Conservation (phyloP, 2,888 invertebrate species). For the Leptinotarsa tumamoca region DNA sequence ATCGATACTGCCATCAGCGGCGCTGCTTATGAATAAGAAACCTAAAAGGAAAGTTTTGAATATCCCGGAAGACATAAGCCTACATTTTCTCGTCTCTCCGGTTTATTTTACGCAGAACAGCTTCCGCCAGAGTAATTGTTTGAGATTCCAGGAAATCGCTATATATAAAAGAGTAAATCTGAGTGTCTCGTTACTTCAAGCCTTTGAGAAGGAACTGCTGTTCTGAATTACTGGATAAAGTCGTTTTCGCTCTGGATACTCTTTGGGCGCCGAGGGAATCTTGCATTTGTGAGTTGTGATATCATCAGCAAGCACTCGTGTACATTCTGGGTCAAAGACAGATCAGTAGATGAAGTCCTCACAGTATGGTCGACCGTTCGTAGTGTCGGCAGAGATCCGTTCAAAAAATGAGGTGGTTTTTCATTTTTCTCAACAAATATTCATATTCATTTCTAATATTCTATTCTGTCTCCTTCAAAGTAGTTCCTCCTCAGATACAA, state of each 20-base stretch:
- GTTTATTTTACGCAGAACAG: background rate
- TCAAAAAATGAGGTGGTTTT: too few species aligned
- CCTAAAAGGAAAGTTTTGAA: conserved; percentile 13
- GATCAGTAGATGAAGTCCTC: too few species aligned
- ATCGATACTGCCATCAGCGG: conserved; percentile 21
- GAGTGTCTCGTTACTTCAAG: conserved; percentile 3
- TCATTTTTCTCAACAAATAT: too few species aligned
- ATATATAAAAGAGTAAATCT: background rate
- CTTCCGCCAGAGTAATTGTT: conserved; percentile 11
- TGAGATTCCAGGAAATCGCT: background rate
- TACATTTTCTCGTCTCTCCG: background rate
- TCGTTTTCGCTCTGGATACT: background rate
- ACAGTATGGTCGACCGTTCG: too few species aligned
- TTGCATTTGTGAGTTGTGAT: background rate
- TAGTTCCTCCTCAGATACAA: too few species aligned
- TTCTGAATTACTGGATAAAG: conserved; percentile 3
- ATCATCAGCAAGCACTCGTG: background rate
- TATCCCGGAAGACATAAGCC: background rate
- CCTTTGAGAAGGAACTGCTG: background rate
- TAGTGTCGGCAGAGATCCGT: too few species aligned
- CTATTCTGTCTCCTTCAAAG: too few species aligned
- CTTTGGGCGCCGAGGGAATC: background rate
- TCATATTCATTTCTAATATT: too few species aligned
- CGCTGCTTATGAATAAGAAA: conserved; percentile 22
- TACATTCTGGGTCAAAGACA: too few species aligned